phyloP scores from a whole-genome alignment of 2,113 vertebrate genomes.

The Zosterops borbonicus region DNA sequence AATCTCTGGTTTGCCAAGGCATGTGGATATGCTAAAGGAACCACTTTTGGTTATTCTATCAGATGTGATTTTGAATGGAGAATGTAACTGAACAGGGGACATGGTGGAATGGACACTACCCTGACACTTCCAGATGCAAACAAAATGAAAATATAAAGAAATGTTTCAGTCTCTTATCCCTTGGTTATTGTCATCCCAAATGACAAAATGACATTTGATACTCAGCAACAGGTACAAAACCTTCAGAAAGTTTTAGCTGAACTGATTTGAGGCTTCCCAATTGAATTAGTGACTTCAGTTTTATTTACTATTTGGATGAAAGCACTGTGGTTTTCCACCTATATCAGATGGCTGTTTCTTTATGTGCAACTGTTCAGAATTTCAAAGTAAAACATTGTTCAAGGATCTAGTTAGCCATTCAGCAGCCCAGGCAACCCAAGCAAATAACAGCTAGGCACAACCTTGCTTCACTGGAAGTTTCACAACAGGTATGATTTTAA shows the following conservation, averaged over 20 bases:
- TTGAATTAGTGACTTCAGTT: neutral
- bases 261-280: neutral
- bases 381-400: neutral
- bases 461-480: neutral
- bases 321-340: neutral
- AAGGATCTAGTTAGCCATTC: neutral
- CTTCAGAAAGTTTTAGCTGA: neutral
- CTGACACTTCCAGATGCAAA: neutral
- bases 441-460: neutral
- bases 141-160: neutral
- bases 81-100: neutral
- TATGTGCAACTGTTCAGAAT: neutral
- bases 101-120: neutral
- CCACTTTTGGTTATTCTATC: neutral
- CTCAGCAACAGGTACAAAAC: neutral
- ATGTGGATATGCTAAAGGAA: neutral
- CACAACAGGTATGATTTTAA: neutral
- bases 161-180: neutral
- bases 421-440: neutral
- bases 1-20: neutral
- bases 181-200: neutral
- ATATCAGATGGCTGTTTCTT: neutral
- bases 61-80: neutral
- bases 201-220: neutral
- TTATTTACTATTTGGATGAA: neutral